These are phyloP conservation scores for Stenichneumon culpator DNA, from an alignment of 2,888 invertebrate species.

Conservation along the genomic window DNA sequence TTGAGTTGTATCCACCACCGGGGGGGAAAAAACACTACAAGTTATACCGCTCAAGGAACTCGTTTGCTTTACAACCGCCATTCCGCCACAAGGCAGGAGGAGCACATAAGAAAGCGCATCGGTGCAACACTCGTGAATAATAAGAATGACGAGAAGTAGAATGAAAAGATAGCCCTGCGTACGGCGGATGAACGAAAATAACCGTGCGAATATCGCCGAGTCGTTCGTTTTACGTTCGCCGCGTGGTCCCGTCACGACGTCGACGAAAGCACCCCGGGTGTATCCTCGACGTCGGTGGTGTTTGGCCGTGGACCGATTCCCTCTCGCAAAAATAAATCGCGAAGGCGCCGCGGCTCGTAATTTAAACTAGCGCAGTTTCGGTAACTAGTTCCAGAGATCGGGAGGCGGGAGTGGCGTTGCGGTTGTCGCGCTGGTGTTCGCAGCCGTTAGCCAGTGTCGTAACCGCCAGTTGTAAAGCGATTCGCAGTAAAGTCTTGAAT, in stretches of 20 bases:
- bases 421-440: constrained; percentile 57
- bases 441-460: constrained; percentile 75
- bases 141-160: constrained; percentile 54
- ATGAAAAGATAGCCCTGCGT: constrained; percentile 34
- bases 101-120: constrained; percentile 33
- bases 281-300: constrained; percentile 28
- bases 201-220: constrained; percentile 54
- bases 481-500: constrained; percentile 84
- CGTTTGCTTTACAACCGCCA: constrained; percentile 46
- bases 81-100: constrained; percentile 24
- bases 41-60: constrained; percentile 4
- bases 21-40: neutral
- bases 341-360: constrained; percentile 81
- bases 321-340: constrained; percentile 80
- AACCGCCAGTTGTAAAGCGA: constrained; percentile 84
- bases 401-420: constrained; percentile 40
- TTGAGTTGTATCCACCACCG: neutral
- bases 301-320: constrained; percentile 27
- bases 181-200: constrained; percentile 51
- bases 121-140: constrained; percentile 43
- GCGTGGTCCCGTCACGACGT: constrained; percentile 40
- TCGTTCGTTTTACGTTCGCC: constrained; percentile 61
- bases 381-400: constrained; percentile 82
- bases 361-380: constrained; percentile 84
- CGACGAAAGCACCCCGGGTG: constrained; percentile 21